A percentile compares a stretch with the other conserved stretches of the same genome.
phyloP scores from a whole-genome alignment of 1,140 invertebrate species.

The Chironomus striatipennis region DNA sequence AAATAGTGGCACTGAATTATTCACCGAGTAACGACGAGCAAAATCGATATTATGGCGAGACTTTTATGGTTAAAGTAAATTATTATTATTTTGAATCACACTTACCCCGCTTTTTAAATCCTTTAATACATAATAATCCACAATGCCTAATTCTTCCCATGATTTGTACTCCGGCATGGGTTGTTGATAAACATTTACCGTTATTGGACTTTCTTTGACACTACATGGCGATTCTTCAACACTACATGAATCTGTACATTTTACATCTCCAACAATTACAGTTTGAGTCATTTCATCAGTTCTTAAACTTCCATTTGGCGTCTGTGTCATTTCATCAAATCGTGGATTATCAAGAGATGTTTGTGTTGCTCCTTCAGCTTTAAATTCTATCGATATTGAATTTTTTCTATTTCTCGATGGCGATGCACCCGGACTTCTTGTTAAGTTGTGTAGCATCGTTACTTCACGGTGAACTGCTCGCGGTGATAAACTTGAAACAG shows the following conservation, averaged over 20 bases:
- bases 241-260: background rate
- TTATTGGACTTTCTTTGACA: conserved; percentile 21
- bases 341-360: background rate
- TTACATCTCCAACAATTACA: background rate
- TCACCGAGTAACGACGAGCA: background rate
- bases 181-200: background rate
- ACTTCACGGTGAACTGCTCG: conserved; percentile 48
- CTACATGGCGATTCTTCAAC: background rate
- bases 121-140: conserved; percentile 43
- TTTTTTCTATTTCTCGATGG: conserved; percentile 33
- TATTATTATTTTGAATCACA: conserved; percentile 10
- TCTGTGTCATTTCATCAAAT: conserved; percentile 18
- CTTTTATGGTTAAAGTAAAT: background rate
- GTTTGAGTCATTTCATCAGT: conserved; percentile 17
- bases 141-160: conserved; percentile 47
- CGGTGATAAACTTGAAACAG: conserved; percentile 43
- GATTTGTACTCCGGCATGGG: conserved; percentile 28
- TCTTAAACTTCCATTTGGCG: background rate
- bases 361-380: background rate
- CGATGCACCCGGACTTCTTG: conserved; percentile 43
- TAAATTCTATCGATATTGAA: background rate
- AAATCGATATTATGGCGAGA: conserved; percentile 17
- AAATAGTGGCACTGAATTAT: conserved; percentile 6
- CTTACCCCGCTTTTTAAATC: conserved; percentile 48
- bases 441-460: conserved; percentile 53